A percentile compares a stretch with the other conserved stretches of the same genome.
Conservation (phyloP, 2,113 vertebrate genomes). For the Etheostoma spectabile region DNA sequence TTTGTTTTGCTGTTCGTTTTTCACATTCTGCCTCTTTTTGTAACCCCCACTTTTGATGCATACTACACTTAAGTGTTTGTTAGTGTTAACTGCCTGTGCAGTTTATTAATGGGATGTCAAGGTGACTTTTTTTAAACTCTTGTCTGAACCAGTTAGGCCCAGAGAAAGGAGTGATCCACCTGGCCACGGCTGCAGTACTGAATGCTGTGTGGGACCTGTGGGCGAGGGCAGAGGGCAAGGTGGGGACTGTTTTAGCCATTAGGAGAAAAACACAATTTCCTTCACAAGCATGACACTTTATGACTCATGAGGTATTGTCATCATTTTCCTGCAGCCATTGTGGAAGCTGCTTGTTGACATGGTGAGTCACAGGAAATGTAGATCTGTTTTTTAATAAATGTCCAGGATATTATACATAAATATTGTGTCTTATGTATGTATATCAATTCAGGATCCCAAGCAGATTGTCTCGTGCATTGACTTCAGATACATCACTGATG, state of each 20-base stretch:
- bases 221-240: conserved; percentile 87
- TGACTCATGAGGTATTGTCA: conserved; percentile 20
- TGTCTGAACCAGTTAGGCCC: conserved; percentile 79
- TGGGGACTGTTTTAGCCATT: conserved; percentile 24
- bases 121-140: conserved; percentile 20
- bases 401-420: neutral
- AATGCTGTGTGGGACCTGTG: conserved; percentile 89
- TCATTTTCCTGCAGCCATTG: conserved; percentile 79
- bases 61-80: neutral
- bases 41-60: neutral
- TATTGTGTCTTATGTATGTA: neutral
- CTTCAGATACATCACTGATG: conserved; percentile 88
- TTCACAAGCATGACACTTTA: neutral
- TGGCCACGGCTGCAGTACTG: conserved; percentile 84
- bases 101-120: neutral
- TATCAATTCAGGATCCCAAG: conserved; percentile 78
- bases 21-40: neutral
- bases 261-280: neutral
- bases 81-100: neutral
- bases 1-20: neutral
- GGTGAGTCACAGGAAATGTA: conserved; percentile 77
- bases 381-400: neutral
- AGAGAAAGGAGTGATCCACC: conserved; percentile 86
- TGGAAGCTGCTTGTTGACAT: conserved; percentile 88
- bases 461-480: conserved; percentile 86